phyloP scores from a whole-genome alignment of 2,888 invertebrate genomes.

The Pyrrhia umbra region DNA sequence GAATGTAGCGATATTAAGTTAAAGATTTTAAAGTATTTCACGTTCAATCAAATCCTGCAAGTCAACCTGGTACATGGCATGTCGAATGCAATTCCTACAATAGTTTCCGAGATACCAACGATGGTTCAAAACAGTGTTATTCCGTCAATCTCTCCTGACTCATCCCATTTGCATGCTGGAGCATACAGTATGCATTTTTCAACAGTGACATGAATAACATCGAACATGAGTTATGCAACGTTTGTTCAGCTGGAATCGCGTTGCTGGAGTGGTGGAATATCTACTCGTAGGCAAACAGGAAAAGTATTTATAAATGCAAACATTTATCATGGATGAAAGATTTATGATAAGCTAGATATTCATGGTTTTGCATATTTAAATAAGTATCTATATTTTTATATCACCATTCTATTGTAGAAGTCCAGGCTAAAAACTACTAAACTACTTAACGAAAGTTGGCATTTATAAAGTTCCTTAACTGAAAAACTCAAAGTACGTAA shows the following conservation, averaged over 20 bases:
- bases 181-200: conserved; percentile 52
- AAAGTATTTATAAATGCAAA: background rate
- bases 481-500: background rate
- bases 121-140: conserved; percentile 16
- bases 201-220: conserved; percentile 44
- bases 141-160: conserved; percentile 21
- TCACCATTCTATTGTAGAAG: background rate
- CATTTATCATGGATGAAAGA: background rate
- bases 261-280: background rate
- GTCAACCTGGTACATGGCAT: background rate
- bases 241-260: conserved; percentile 21
- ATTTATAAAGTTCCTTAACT: too few species aligned
- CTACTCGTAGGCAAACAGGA: background rate
- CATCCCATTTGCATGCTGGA: conserved; percentile 37
- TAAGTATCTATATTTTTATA: background rate
- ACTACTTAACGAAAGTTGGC: background rate
- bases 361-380: background rate
- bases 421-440: background rate
- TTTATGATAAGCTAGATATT: background rate
- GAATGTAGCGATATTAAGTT: too few species aligned
- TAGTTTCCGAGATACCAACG: background rate
- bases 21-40: background rate
- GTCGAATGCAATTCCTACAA: conserved; percentile 1
- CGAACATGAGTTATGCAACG: conserved; percentile 10
- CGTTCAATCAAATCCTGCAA: background rate